These are phyloP conservation scores for Paracanthobrama guichenoti DNA, from an alignment of 2,113 vertebrate genomes.

Conservation along the genomic window DNA sequence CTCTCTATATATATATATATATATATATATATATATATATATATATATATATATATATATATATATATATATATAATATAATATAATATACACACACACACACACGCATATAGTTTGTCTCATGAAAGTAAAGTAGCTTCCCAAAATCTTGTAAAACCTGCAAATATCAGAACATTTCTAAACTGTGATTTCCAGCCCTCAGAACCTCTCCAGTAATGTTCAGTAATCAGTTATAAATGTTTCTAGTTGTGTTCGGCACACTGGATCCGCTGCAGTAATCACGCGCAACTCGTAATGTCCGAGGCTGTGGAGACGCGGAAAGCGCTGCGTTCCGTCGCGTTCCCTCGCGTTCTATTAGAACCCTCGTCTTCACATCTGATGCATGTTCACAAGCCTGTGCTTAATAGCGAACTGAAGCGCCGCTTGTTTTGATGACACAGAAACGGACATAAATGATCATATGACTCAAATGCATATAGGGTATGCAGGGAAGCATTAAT, in stretches of 20 bases:
- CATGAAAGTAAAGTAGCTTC: neutral
- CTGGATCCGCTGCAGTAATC: neutral
- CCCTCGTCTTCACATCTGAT: neutral
- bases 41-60: too few species aligned
- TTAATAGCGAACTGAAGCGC: neutral
- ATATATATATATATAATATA: too few species aligned
- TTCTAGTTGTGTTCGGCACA: neutral
- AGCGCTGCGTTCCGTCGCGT: neutral
- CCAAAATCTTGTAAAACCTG: neutral
- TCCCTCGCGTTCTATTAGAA: neutral
- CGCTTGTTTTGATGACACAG: neutral
- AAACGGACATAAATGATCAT: neutral
- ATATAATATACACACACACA: too few species aligned
- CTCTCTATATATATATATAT: too few species aligned
- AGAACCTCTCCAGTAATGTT: neutral
- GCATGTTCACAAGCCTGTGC: neutral
- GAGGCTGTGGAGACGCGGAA: neutral
- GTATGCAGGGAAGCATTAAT: neutral
- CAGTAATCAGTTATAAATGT: neutral
- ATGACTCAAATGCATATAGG: neutral
- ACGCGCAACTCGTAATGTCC: neutral
- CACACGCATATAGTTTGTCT: too few species aligned
- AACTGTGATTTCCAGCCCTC: neutral
- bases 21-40: too few species aligned
- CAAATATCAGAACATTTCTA: neutral